Evolutionary conservation across 2,113 vertebrate species (phyloP).

Genomic region (Phaethornis superciliosus): DNA sequence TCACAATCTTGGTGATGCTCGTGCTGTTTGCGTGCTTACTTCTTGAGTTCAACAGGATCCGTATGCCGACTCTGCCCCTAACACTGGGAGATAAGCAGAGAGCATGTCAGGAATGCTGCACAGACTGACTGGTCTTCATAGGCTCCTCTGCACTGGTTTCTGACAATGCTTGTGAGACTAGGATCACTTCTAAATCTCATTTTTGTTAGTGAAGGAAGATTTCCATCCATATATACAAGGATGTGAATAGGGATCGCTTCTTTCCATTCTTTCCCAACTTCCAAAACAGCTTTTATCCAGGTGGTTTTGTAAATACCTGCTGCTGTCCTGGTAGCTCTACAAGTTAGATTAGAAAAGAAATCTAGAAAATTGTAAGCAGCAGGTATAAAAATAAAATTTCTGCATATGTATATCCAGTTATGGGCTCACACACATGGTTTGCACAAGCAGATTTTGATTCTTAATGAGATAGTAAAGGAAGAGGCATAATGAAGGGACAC

Average conservation of each 20-base stretch:
- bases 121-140: background rate
- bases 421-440: background rate
- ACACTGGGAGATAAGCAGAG: background rate
- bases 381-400: background rate
- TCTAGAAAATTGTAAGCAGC: background rate
- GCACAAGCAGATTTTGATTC: background rate
- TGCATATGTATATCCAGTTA: background rate
- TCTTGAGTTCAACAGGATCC: background rate
- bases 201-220: background rate
- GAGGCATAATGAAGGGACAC: background rate
- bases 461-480: background rate
- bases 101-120: background rate
- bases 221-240: conserved; percentile 3
- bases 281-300: conserved; percentile 21
- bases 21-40: conserved; percentile 7
- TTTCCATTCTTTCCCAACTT: conserved; percentile 60
- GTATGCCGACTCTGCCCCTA: background rate
- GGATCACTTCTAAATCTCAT: background rate
- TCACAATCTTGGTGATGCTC: background rate
- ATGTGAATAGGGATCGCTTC: accelerated
- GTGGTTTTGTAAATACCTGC: background rate
- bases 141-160: background rate
- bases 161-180: background rate
- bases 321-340: background rate
- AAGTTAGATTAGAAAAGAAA: background rate